These are phyloP conservation scores for Napeogenes sylphis DNA, from an alignment of 2,888 invertebrate species.

Conservation along the genomic window DNA sequence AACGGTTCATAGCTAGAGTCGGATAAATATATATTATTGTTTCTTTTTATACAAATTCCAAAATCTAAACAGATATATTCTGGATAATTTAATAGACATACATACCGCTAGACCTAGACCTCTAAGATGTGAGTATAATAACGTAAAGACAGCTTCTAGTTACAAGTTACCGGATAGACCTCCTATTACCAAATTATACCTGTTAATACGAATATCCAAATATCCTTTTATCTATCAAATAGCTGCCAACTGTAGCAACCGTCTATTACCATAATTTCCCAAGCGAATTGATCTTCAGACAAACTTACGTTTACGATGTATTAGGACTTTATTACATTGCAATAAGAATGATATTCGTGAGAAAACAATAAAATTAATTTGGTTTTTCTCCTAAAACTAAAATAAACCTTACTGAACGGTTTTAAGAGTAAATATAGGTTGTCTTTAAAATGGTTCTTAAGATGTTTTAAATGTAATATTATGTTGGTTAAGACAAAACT, in stretches of 20 bases:
- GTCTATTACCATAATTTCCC: conserved; percentile 44
- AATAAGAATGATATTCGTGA: conserved; percentile 18
- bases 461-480: conserved; percentile 16
- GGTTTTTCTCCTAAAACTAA: conserved; percentile 1
- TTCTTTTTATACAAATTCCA: too few species aligned
- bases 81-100: too few species aligned
- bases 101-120: too few species aligned
- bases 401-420: neutral
- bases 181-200: conserved; percentile 32
- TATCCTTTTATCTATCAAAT: conserved; percentile 42
- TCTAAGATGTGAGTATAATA: neutral
- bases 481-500: conserved; percentile 37
- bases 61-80: too few species aligned
- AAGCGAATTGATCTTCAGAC: conserved; percentile 31
- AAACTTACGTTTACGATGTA: conserved; percentile 15
- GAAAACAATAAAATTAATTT: neutral
- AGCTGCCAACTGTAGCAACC: conserved; percentile 38
- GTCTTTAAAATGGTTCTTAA: conserved; percentile 5
- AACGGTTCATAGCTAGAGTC: too few species aligned
- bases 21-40: too few species aligned
- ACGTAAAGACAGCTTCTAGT: conserved; percentile 1
- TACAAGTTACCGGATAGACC: conserved; percentile 9
- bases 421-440: conserved; percentile 11
- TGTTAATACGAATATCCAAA: conserved; percentile 38
- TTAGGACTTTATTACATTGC: neutral